Percentiles rank a stretch among this genome's conserved stretches.
These are phyloP conservation scores for Moxostoma hubbsi DNA, from an alignment of 2,797 vertebrate species.

Conservation along the genomic window DNA sequence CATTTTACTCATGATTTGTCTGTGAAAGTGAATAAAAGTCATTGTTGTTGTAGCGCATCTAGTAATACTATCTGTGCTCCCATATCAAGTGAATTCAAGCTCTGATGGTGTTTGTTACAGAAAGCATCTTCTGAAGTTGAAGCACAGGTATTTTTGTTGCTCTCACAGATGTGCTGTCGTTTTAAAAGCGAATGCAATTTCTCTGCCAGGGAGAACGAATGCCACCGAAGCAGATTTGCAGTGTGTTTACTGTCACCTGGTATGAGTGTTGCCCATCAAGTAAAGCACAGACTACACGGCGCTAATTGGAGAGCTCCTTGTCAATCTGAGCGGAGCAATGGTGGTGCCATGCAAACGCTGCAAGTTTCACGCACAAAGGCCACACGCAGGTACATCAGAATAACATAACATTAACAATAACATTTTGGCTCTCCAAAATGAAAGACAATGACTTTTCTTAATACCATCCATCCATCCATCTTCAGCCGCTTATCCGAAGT, in stretches of 20 bases:
- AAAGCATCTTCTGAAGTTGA: slow-evolving; percentile 58
- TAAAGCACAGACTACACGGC: slow-evolving; percentile 61
- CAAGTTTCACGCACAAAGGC: neutral
- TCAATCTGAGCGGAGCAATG: slow-evolving; percentile 32
- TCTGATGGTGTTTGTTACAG: slow-evolving; percentile 65
- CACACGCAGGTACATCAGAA: too few species aligned
- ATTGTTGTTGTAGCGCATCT: too few species aligned
- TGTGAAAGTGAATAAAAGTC: too few species aligned
- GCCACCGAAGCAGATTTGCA: slow-evolving; percentile 37
- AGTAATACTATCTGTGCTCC: too few species aligned
- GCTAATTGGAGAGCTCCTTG: slow-evolving; percentile 67
- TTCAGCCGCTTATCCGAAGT: too few species aligned
- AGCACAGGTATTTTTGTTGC: slow-evolving; percentile 49
- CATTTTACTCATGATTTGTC: too few species aligned
- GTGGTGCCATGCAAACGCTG: slow-evolving; percentile 16
- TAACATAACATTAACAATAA: too few species aligned
- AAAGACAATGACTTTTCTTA: neutral
- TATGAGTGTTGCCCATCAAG: slow-evolving; percentile 58
- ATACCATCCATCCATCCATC: too few species aligned
- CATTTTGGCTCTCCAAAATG: too few species aligned
- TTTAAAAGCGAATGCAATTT: slow-evolving; percentile 42
- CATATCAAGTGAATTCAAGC: neutral
- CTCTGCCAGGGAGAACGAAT: slow-evolving; percentile 48
- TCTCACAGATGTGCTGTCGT: slow-evolving; percentile 52
- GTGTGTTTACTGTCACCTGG: slow-evolving; percentile 55